These are phyloP conservation scores for Brachionus rotundiformis DNA, from an alignment of 1,140 invertebrate genomes.

Conservation along the genomic window DNA sequence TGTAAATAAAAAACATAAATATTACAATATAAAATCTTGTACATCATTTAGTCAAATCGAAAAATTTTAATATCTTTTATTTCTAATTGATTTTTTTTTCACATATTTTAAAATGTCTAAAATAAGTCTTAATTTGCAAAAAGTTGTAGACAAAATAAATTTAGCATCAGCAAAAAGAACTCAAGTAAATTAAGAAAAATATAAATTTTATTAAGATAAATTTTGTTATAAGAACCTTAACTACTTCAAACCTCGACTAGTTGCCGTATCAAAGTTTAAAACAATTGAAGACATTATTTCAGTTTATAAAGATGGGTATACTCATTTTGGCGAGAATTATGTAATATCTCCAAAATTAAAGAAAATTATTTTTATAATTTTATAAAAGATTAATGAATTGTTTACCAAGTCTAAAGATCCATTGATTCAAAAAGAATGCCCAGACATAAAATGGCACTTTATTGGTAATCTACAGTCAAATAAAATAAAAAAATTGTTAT, in stretches of 20 bases:
- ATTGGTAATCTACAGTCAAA: constrained; percentile 92
- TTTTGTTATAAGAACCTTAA: not conserved
- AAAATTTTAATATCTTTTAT: too few species aligned
- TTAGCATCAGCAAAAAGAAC: not conserved
- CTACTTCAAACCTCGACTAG: constrained; percentile 65
- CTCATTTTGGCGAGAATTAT: constrained; percentile 97
- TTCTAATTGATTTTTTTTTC: too few species aligned
- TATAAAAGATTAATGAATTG: constrained; percentile 74
- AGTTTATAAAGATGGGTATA: constrained; percentile 82
- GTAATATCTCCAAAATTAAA: constrained; percentile 61
- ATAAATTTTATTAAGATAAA: not conserved
- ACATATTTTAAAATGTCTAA: too few species aligned
- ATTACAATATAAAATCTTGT: too few species aligned
- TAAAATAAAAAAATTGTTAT: constrained; percentile 70
- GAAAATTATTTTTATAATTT: not conserved
- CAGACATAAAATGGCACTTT: constrained; percentile 94
- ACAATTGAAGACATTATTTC: constrained; percentile 74
- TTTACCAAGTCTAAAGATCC: constrained; percentile 75
- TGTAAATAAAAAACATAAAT: too few species aligned
- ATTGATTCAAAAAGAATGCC: constrained; percentile 76
- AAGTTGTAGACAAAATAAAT: not conserved
- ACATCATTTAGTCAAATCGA: too few species aligned
- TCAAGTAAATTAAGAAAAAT: not conserved
- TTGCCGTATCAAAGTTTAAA: constrained; percentile 88
- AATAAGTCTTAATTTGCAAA: constrained; percentile 20